Conservation (phyloP, 2,888 invertebrate genomes). For the Cheilosia vernalis region DNA sequence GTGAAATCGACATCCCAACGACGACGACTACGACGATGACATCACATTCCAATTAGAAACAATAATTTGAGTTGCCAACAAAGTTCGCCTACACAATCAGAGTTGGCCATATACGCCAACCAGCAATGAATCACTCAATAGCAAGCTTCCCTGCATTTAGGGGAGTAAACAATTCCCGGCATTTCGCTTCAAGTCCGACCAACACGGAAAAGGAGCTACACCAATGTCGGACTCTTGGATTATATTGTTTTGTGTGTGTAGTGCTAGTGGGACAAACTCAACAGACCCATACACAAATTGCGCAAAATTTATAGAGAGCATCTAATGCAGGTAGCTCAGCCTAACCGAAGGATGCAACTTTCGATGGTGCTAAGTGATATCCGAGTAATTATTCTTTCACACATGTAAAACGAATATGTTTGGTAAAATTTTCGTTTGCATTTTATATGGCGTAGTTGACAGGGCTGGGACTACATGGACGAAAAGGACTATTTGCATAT, state of each 20-base stretch:
- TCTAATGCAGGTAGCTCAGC: slow-evolving; percentile 29
- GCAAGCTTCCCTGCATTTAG: slow-evolving; percentile 37
- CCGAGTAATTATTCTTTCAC: slow-evolving; percentile 71
- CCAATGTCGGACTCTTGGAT: slow-evolving; percentile 4
- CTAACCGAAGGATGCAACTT: slow-evolving; percentile 65
- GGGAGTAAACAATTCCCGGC: slow-evolving; percentile 38
- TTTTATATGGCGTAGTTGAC: slow-evolving; percentile 33
- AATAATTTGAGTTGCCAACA: slow-evolving; percentile 72
- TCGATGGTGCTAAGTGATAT: slow-evolving; percentile 74
- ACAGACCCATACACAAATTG: slow-evolving; percentile 29
- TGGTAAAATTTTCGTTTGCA: slow-evolving; percentile 46
- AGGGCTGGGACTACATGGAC: background rate
- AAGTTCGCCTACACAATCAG: slow-evolving; percentile 53
- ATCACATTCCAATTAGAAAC: slow-evolving; percentile 69
- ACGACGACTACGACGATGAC: slow-evolving; percentile 50
- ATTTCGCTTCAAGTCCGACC: slow-evolving; percentile 4
- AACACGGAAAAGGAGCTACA: background rate
- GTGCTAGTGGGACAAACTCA: slow-evolving; percentile 3
- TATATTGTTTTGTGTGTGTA: slow-evolving; percentile 7
- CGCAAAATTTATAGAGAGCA: slow-evolving; percentile 22
- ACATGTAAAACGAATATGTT: slow-evolving; percentile 58
- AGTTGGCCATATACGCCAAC: background rate
- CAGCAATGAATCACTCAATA: slow-evolving; percentile 61
- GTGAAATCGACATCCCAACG: background rate
- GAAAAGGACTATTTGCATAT: slow-evolving; percentile 26